phyloP scores from a whole-genome alignment of 2,888 invertebrate species.

The Acrobasis repandana region DNA sequence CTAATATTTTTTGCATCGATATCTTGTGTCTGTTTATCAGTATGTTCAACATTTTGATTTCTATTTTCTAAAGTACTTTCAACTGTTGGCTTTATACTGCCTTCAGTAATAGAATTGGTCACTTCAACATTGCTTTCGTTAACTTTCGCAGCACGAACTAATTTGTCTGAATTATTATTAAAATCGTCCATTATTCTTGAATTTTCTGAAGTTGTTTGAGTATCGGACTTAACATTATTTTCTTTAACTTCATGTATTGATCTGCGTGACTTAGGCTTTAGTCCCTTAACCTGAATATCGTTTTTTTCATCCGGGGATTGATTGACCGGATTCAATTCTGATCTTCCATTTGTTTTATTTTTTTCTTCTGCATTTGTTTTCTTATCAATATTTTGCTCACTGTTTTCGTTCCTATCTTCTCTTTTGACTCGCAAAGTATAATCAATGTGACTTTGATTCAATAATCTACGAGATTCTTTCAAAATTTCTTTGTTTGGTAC shows the following conservation, averaged over 20 bases:
- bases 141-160: background rate
- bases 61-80: background rate
- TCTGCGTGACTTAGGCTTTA: background rate
- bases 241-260: background rate
- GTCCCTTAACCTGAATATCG: constrained; percentile 12
- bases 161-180: background rate
- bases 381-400: background rate
- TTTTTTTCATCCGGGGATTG: background rate
- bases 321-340: background rate
- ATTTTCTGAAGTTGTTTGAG: background rate
- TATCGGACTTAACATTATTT: background rate
- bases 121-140: background rate
- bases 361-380: background rate
- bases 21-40: background rate
- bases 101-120: background rate
- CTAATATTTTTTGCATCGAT: background rate
- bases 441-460: constrained; percentile 6
- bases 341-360: background rate
- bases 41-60: background rate
- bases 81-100: background rate
- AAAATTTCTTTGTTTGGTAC: background rate
- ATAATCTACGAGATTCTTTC: background rate
- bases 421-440: background rate
- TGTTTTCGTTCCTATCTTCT: background rate
- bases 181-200: background rate